phyloP scores from a whole-genome alignment of 2,888 invertebrate species.

The Brachylomia viminalis region DNA sequence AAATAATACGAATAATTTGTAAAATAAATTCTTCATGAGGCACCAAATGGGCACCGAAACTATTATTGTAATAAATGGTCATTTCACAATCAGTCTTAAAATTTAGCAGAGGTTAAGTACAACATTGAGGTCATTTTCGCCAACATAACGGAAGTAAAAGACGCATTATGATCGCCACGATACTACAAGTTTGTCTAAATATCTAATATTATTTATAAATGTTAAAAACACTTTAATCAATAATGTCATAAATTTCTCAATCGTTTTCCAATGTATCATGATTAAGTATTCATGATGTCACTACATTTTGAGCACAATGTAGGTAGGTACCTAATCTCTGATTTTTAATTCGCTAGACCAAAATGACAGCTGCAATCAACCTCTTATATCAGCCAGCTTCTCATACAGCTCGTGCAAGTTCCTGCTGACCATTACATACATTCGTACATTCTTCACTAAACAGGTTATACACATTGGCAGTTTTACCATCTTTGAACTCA shows the following conservation, averaged over 20 bases:
- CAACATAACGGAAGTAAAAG: slow-evolving; percentile 9
- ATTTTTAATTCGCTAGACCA: too few relatives aligned
- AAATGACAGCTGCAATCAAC: too few relatives aligned
- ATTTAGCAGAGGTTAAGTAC: slow-evolving; percentile 61
- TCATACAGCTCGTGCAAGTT: too few relatives aligned
- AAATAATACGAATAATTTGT: slow-evolving; percentile 38
- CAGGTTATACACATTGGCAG: too few relatives aligned
- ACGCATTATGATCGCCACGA: background rate
- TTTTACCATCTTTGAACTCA: too few relatives aligned
- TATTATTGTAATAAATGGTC: slow-evolving; percentile 49
- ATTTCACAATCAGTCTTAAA: slow-evolving; percentile 79
- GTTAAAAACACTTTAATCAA: slow-evolving; percentile 8
- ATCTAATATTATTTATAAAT: background rate
- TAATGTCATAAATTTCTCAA: background rate
- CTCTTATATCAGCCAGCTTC: too few relatives aligned
- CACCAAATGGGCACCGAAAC: slow-evolving; percentile 50
- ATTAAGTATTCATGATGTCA: slow-evolving; percentile 4
- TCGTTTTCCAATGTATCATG: slow-evolving; percentile 6
- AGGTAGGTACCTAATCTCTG: background rate
- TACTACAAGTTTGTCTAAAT: slow-evolving; percentile 1
- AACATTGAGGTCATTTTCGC: slow-evolving; percentile 25
- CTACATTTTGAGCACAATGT: slow-evolving; percentile 34
- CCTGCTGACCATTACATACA: too few relatives aligned
- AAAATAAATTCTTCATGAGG: slow-evolving; percentile 47
- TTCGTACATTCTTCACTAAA: too few relatives aligned